Evolutionary conservation across 2,797 vertebrate genomes (phyloP).

Genomic region (Anas capensis): DNA sequence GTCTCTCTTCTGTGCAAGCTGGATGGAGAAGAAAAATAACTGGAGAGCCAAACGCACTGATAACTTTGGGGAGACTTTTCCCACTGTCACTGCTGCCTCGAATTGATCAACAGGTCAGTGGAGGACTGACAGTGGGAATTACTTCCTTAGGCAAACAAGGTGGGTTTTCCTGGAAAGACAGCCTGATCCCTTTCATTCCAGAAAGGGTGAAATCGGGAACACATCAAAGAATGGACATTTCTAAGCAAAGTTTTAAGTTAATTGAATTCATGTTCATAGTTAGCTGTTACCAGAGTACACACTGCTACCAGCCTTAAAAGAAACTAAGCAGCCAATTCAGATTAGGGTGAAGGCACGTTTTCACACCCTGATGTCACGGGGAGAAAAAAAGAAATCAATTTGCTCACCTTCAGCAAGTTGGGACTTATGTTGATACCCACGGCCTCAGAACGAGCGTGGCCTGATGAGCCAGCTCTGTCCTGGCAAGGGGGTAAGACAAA

Average conservation of each 20-base stretch:
- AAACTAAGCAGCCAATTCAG: background rate
- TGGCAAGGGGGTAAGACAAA: background rate
- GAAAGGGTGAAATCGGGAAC: background rate
- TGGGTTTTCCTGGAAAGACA: background rate
- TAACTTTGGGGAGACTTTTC: background rate
- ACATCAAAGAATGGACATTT: background rate
- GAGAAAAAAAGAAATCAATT: background rate
- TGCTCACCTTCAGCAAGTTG: accelerated
- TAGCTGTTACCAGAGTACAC: background rate
- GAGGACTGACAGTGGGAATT: background rate
- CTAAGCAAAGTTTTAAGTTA: background rate
- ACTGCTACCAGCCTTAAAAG: background rate
- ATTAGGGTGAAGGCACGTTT: background rate
- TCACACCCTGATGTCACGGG: background rate
- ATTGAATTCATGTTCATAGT: background rate
- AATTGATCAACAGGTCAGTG: background rate
- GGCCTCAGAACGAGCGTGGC: background rate
- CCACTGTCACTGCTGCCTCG: accelerated
- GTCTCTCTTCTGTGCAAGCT: background rate
- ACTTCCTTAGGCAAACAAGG: background rate
- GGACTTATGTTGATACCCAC: background rate
- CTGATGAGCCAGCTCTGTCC: background rate
- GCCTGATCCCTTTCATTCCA: background rate
- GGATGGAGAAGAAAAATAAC: background rate
- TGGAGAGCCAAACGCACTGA: background rate